Conservation (phyloP, 2,888 invertebrate species). For the Limnephilus auricula region DNA sequence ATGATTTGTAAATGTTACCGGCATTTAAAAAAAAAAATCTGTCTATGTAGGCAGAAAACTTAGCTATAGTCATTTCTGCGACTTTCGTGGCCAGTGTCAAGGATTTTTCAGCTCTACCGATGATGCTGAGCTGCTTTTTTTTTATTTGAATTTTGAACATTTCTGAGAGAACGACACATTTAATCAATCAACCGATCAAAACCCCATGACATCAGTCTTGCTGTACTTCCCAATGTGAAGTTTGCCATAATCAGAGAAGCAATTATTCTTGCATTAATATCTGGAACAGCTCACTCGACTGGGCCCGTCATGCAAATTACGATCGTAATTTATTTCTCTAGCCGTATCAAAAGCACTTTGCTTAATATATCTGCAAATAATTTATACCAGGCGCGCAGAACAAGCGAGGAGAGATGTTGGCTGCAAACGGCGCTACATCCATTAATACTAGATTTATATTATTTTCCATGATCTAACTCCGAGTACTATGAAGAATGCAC, state of each 20-base stretch:
- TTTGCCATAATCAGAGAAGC: not conserved
- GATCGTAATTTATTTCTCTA: not conserved
- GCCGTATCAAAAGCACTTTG: not conserved
- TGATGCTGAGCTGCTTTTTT: too few relatives aligned
- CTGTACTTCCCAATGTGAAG: not conserved
- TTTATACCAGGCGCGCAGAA: not conserved
- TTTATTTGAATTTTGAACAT: too few relatives aligned
- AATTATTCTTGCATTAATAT: not conserved
- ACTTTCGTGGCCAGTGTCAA: too few relatives aligned
- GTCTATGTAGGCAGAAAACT: too few relatives aligned
- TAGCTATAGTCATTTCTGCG: too few relatives aligned
- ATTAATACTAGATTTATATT: not conserved
- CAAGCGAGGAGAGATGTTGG: not conserved
- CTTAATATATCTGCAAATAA: not conserved
- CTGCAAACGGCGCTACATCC: not conserved
- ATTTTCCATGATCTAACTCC: not conserved
- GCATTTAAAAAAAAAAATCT: too few relatives aligned
- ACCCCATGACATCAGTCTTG: too few relatives aligned
- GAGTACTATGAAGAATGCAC: too few relatives aligned
- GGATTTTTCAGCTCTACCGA: too few relatives aligned
- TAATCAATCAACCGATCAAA: not conserved
- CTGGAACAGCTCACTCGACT: not conserved
- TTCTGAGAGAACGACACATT: not conserved
- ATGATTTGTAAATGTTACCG: too few relatives aligned
- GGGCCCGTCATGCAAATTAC: not conserved